Percentiles rank a stretch among this genome's conserved stretches.
phyloP scores from a whole-genome alignment of 2,797 vertebrate genomes.

The Chrysocyon brachyurus region DNA sequence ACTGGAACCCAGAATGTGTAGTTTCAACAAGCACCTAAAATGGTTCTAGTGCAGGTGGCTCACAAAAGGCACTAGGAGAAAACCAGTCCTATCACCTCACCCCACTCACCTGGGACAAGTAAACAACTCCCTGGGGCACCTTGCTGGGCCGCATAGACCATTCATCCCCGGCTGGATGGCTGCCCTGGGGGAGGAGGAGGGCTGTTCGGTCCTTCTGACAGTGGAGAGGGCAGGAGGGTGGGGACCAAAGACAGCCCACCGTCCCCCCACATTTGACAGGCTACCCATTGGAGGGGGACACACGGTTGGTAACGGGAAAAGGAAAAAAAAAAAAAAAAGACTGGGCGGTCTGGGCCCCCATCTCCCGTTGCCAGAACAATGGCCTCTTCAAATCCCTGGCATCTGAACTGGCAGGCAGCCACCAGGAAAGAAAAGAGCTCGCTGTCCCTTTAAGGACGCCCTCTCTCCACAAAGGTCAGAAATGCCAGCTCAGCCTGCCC shows the following conservation, averaged over 20 bases:
- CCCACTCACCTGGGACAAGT: not conserved
- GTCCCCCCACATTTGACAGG: constrained; percentile 44
- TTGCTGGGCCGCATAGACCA: not conserved
- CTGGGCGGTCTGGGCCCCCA: constrained; percentile 79
- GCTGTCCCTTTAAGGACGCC: constrained; percentile 87
- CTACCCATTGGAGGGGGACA: constrained; percentile 59
- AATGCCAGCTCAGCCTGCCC: constrained; percentile 82
- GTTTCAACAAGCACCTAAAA: not conserved
- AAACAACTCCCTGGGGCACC: not conserved
- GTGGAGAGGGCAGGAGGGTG: not conserved
- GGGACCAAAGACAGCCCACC: not conserved
- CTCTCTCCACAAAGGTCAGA: constrained; percentile 79
- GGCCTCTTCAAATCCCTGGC: constrained; percentile 86
- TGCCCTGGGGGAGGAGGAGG: not conserved
- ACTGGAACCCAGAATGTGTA: not conserved
- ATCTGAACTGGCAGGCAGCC: constrained; percentile 84
- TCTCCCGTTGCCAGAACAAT: constrained; percentile 84
- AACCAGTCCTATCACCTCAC: not conserved
- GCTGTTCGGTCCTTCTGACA: not conserved
- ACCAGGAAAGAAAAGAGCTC: constrained; percentile 79
- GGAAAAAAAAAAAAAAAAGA: constrained; percentile 67
- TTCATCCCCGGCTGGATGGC: not conserved
- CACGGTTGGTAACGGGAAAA: not conserved
- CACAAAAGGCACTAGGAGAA: not conserved
- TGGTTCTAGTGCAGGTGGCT: not conserved